phyloP scores from a whole-genome alignment of 2,113 vertebrate genomes.

The Notarius quadriscutis region DNA sequence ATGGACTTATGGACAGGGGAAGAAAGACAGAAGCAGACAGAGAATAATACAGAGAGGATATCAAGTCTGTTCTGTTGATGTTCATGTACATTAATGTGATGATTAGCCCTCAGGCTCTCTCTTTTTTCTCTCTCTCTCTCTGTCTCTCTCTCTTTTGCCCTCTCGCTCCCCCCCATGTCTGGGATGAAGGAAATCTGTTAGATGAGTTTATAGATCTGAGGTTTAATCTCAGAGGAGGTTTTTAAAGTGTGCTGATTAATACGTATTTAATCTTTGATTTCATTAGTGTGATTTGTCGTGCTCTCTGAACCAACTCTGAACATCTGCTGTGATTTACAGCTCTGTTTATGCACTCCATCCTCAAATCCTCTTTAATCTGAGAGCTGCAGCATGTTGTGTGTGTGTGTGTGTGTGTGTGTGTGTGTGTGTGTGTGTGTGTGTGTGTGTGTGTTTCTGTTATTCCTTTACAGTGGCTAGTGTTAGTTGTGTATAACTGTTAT shows the following conservation, averaged over 20 bases:
- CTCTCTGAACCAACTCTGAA: neutral
- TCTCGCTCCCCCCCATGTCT: constrained; percentile 9
- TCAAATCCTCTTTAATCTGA: constrained; percentile 11
- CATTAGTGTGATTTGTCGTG: constrained; percentile 16
- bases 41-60: neutral
- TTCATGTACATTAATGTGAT: neutral
- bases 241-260: constrained; percentile 54
- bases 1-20: neutral
- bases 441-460: neutral
- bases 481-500: neutral
- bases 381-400: neutral
- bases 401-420: neutral
- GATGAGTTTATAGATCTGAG: constrained; percentile 60
- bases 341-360: neutral
- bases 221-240: constrained; percentile 65
- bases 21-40: neutral
- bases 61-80: neutral
- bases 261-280: constrained; percentile 48
- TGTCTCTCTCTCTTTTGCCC: no score
- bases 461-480: neutral
- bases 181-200: constrained; percentile 52
- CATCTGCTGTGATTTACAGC: neutral
- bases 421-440: neutral
- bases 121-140: no score
- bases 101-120: neutral